Evolutionary conservation across 2,113 vertebrate genomes (phyloP).

Genomic region (Platichthys flesus): DNA sequence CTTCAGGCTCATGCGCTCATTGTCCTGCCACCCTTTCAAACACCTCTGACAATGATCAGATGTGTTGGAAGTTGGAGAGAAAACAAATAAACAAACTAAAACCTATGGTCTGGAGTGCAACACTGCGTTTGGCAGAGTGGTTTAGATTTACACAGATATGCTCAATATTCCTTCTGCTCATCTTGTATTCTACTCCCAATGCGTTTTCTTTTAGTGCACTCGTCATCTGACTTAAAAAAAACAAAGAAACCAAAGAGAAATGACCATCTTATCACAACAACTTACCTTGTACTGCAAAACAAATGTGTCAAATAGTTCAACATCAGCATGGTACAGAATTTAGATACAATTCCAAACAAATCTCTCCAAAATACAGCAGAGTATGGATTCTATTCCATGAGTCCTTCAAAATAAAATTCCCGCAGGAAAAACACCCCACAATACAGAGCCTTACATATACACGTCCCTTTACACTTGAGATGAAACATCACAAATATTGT

Average conservation of each 20-base stretch:
- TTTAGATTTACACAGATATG: constrained; percentile 71
- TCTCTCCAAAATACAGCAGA: constrained; percentile 12
- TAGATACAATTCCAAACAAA: constrained; percentile 42
- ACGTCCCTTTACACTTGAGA: constrained; percentile 19
- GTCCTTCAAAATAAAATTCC: constrained; percentile 11
- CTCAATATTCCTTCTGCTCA: constrained; percentile 41
- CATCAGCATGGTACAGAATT: constrained; percentile 57
- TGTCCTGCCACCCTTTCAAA: constrained; percentile 16
- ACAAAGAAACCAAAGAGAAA: constrained; percentile 26
- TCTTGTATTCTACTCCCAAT: constrained; percentile 4
- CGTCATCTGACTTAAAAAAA: constrained; percentile 18
- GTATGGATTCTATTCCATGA: constrained; percentile 1
- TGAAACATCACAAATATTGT: constrained; percentile 16
- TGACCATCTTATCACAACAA: constrained; percentile 9
- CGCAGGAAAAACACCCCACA: constrained; percentile 25
- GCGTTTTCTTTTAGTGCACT: constrained; percentile 31
- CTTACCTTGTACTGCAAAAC: constrained; percentile 31
- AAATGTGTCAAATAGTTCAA: constrained; percentile 43
- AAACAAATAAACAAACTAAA: constrained; percentile 19
- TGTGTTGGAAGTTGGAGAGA: constrained; percentile 6
- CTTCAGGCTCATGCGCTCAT: constrained; percentile 32
- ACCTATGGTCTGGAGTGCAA: constrained; percentile 60
- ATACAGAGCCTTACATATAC: constrained; percentile 29
- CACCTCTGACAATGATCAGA: constrained; percentile 34
- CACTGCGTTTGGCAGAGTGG: no score